Evolutionary conservation across 2,888 invertebrate genomes (phyloP), one percentile per base, ranked within the genome.

Genomic region (Tryphoninae sp.): DNA sequence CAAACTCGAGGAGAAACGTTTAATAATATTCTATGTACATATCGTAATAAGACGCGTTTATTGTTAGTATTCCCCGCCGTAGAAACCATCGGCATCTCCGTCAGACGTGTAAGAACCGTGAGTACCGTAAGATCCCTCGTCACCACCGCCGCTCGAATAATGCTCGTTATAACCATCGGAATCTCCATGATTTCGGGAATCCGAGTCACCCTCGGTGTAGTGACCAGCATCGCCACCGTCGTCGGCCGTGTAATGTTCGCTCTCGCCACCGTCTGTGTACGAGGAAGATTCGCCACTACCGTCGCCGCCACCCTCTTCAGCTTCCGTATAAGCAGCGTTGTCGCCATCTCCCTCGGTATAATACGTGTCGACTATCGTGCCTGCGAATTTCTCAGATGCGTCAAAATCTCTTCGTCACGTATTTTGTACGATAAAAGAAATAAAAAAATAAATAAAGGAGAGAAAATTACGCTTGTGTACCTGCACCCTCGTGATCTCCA

Each of bases 401-500:
- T 65, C n/a, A 40, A 26, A 42, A 62, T 23, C 19, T 13, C 33
- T 23, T 61, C 13, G 2, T 33, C 9, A 33, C 13, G 26, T n/a
- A 9, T 45, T 45, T 13, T 45, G 13, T 45, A 45, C 45, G 13
- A 13, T 45, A 45, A 45, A 3, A 45, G 45, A 55, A 19, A 19
- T 16, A 2, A 58, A n/a, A 3, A 51, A 40, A 51, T 0, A 2
- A 26, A 19, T 19, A 26, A 26, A 3, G 33, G 33, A 33, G 33
- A 33, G 33, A 69, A 78, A 72, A 74, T 80, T 67, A 73, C 77
- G 77, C 13, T 73, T 7, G 64, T 85, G 11, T 90, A 88, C 91
- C 94, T 77, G 93, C 93, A 6, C 90, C 91, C 61, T 91, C 90
- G 83, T 92, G 92, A 51, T 94, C 93, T 2, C 90, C 93, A n/a